These are phyloP conservation scores for Galendromus occidentalis DNA, from an alignment of 1,140 invertebrate genomes.

Conservation along the genomic window DNA sequence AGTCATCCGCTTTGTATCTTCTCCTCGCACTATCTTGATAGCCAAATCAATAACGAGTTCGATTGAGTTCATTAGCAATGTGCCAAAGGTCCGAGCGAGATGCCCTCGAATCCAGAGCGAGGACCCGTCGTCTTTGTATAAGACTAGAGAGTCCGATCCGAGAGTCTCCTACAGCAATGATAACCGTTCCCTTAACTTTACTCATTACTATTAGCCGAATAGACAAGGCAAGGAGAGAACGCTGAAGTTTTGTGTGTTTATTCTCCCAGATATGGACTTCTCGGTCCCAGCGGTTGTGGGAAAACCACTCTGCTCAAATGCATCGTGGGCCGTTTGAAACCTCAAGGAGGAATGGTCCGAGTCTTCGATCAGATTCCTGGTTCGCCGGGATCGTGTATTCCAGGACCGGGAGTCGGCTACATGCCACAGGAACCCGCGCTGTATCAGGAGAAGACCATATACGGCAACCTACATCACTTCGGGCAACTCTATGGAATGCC, in stretches of 20 bases:
- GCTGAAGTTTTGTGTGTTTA: not conserved
- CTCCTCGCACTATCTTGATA: no score
- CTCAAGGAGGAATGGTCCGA: slow-evolving; percentile 24
- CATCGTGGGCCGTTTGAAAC: slow-evolving; percentile 25
- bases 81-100: no score
- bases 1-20: no score
- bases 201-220: no score
- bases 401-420: slow-evolving; percentile 28
- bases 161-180: no score
- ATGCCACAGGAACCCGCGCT: slow-evolving; percentile 31
- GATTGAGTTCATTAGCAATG: no score
- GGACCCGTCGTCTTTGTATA: no score
- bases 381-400: slow-evolving; percentile 24
- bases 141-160: no score
- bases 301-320: slow-evolving; percentile 30
- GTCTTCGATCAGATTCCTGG: slow-evolving; percentile 27
- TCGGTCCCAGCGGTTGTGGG: slow-evolving; percentile 18
- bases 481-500: slow-evolving; percentile 19
- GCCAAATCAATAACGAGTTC: no score
- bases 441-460: slow-evolving; percentile 27
- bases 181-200: no score
- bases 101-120: no score
- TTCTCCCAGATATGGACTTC: not conserved
- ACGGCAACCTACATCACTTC: slow-evolving; percentile 28
- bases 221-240: no score